Evolutionary conservation across 1,140 invertebrate species (phyloP), one percentile per base, ranked within the genome.

Genomic region (Carcinoscorpius rotundicauda): DNA sequence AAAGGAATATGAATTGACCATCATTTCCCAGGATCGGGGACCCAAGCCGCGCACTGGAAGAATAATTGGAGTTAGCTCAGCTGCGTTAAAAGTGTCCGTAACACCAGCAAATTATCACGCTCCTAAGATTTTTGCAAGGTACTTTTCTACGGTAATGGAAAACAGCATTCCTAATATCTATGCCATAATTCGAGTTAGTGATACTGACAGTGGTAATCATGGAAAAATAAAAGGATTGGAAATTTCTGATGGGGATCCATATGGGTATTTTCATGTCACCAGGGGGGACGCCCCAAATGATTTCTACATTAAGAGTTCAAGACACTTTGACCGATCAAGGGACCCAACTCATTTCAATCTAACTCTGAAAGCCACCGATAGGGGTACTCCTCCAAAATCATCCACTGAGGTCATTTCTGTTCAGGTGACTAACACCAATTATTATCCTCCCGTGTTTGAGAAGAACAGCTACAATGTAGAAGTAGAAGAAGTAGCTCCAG

Each of bases 161-260:
- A 29, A 29, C 29, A 85, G 91, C 71, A 88, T 93, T 62, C 96
- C 93, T 75, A 29, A 29, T 29, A 29, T 29, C 29, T 29, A 29
- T 29, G 93, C 93, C 1, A 92, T 97, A 55, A 84, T 97, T 3
- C 83, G 83, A 29, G 88, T 94, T 0, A 81, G 82, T 9, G 93
- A 97, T 74, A 79, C 82, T n/a, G 94, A 98, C 76, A 77, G 78
- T 52, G 93, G 92, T 0, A 52, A 66, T 29, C 72, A 74, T 57
- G 94, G 93, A 1, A 80, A 88, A 71, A 89, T 97, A 51, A 83
- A 83, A 8, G 82, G 80, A 57, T 78, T 97, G n/a, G 86, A 90
- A 69, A 95, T 97, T 65, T 84, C 91, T 4, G 87, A 88, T 59
- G 92, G 91, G 0, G 91, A 94, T 76, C 86, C 89, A 0, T 86